Conservation (phyloP, 2,888 invertebrate genomes). For the Brachyopa scutellaris region DNA sequence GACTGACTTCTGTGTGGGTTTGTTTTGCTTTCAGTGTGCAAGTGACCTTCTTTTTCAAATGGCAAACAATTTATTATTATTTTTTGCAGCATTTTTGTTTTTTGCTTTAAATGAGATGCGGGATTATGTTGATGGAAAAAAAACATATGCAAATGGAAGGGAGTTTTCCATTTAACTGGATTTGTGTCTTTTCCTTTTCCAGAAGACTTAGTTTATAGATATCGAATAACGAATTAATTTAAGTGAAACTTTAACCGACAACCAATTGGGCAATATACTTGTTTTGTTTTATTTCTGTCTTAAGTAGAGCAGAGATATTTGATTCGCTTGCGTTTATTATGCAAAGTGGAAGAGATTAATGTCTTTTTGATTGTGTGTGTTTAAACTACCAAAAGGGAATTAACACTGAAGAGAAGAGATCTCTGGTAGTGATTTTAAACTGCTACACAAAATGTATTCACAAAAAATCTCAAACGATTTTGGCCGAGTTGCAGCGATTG, state of each 20-base stretch:
- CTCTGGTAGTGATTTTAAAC: no score
- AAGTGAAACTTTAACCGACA: conserved; percentile 50
- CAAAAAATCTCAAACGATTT: no score
- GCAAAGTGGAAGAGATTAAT: conserved; percentile 11
- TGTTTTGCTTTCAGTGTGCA: conserved; percentile 3
- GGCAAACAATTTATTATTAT: conserved; percentile 40
- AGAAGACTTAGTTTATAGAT: conserved; percentile 22
- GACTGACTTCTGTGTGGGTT: conserved; percentile 25
- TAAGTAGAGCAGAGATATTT: conserved; percentile 59
- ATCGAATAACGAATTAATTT: conserved; percentile 58
- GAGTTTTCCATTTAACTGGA: background rate
- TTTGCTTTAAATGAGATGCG: conserved; percentile 12
- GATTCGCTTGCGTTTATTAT: conserved; percentile 41
- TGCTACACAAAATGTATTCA: no score
- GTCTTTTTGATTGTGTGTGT: background rate
- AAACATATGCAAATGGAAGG: no score
- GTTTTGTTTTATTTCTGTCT: no score
- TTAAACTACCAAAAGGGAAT: background rate
- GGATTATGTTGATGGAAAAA: background rate
- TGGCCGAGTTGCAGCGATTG: no score
- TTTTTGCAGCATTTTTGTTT: background rate
- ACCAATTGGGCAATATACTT: conserved; percentile 56
- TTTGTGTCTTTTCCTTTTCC: conserved; percentile 12
- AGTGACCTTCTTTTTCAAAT: conserved; percentile 56
- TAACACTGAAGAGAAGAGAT: no score